Evolutionary conservation across 2,888 invertebrate species (phyloP).

Genomic region (Meteorus colon): DNA sequence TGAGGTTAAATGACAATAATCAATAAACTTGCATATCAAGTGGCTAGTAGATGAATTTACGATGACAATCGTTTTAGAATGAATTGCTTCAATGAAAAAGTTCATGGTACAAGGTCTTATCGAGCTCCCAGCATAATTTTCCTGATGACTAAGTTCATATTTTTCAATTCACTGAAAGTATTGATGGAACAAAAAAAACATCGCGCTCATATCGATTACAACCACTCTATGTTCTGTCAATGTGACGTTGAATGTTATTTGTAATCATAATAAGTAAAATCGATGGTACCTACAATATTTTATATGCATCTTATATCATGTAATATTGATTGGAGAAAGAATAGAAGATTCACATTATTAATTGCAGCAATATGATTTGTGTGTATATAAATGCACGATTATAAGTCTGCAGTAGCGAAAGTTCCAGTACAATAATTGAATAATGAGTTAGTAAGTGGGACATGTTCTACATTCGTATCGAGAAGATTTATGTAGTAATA

Average conservation of each 20-base stretch:
- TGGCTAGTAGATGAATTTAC: background rate
- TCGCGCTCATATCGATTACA: background rate
- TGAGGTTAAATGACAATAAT: background rate
- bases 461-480: background rate
- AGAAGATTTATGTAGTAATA: background rate
- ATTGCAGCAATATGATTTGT: background rate
- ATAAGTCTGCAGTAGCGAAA: background rate
- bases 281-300: background rate
- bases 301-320: background rate
- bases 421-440: background rate
- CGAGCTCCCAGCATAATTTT: background rate
- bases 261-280: background rate
- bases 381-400: background rate
- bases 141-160: background rate
- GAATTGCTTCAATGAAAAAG: background rate
- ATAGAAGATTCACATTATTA: background rate
- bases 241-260: background rate
- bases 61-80: background rate
- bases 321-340: background rate
- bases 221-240: background rate
- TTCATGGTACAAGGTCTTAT: conserved; percentile 6
- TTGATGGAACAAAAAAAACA: background rate
- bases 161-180: background rate
- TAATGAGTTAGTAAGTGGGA: background rate
- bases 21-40: background rate